A percentile compares a stretch with the other conserved stretches of the same genome.
These are phyloP conservation scores for Bombyx mandarina DNA, from an alignment of 1,140 invertebrate genomes.

Conservation along the genomic window DNA sequence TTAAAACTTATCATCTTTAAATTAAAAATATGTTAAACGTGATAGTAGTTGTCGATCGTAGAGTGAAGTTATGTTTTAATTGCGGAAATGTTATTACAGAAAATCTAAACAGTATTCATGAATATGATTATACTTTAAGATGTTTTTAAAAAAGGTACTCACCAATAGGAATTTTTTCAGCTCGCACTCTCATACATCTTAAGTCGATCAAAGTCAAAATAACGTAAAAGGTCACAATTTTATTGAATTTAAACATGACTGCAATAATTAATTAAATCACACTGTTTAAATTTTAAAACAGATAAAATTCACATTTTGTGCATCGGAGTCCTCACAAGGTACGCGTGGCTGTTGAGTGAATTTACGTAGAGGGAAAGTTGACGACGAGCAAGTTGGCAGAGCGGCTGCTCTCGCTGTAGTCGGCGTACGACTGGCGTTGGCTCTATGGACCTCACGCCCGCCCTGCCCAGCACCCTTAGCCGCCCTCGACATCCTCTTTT, in stretches of 20 bases:
- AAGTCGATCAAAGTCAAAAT: background rate
- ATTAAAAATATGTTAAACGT: too few relatives aligned
- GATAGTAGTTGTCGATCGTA: too few relatives aligned
- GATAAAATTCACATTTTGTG: conserved; percentile 1
- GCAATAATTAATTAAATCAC: conserved; percentile 8
- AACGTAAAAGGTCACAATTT: conserved; percentile 9
- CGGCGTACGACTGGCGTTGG: conserved; percentile 38
- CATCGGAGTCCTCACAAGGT: conserved; percentile 19
- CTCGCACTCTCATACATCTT: conserved; percentile 10
- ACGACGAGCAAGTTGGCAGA: background rate
- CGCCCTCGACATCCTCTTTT: conserved; percentile 28
- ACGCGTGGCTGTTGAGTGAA: conserved; percentile 14
- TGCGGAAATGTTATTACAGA: too few relatives aligned
- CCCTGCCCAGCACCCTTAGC: conserved; percentile 29
- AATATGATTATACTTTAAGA: too few relatives aligned
- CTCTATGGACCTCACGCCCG: conserved; percentile 24
- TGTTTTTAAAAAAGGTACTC: conserved; percentile 13
- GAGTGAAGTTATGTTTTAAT: too few relatives aligned
- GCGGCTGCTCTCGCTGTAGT: conserved; percentile 19
- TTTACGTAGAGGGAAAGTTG: conserved; percentile 16
- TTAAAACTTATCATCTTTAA: too few relatives aligned
- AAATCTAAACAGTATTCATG: too few relatives aligned
- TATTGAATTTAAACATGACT: conserved; percentile 22
- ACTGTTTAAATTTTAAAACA: background rate
- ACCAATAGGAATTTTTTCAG: conserved; percentile 35